Conservation (phyloP, 2,797 vertebrate genomes). For the Ptychadena robeensis region DNA sequence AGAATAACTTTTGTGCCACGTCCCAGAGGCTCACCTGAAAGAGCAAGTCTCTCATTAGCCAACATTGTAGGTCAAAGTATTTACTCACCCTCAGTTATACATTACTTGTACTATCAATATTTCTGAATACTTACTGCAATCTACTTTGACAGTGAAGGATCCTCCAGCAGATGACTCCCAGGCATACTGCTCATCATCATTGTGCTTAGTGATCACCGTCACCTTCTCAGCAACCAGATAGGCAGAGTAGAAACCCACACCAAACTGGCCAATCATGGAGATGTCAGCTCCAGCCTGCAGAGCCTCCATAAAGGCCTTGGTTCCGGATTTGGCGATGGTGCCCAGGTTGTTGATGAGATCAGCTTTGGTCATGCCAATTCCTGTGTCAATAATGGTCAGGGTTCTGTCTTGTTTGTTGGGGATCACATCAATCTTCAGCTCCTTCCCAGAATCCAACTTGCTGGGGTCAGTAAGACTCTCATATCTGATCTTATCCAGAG, state of each 20-base stretch:
- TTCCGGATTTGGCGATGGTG: slow-evolving; percentile 79
- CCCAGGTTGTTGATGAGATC: slow-evolving; percentile 71
- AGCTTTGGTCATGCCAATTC: slow-evolving; percentile 80
- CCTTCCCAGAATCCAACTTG: slow-evolving; percentile 76
- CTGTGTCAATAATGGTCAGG: slow-evolving; percentile 72
- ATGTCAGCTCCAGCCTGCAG: slow-evolving; percentile 79
- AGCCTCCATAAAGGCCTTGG: slow-evolving; percentile 78
- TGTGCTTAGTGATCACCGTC: slow-evolving; percentile 80
- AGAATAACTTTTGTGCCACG: slow-evolving; percentile 90
- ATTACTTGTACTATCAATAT: too few relatives aligned
- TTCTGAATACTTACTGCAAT: slow-evolving; percentile 67
- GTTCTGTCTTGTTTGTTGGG: slow-evolving; percentile 67
- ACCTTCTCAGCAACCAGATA: slow-evolving; percentile 79
- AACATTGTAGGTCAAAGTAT: too few relatives aligned
- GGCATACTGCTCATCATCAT: slow-evolving; percentile 76
- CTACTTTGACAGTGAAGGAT: slow-evolving; percentile 74
- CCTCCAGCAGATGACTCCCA: slow-evolving; percentile 83
- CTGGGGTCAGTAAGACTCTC: slow-evolving; percentile 75
- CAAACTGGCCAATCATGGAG: slow-evolving; percentile 80
- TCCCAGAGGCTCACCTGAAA: slow-evolving; percentile 84
- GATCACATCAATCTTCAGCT: slow-evolving; percentile 70
- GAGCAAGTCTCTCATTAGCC: too few relatives aligned
- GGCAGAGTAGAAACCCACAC: slow-evolving; percentile 81
- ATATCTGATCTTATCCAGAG: slow-evolving; percentile 77
- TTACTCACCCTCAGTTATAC: too few relatives aligned